Conservation (phyloP, 2,888 invertebrate species). For the Sphaerophoria rueppellii region DNA sequence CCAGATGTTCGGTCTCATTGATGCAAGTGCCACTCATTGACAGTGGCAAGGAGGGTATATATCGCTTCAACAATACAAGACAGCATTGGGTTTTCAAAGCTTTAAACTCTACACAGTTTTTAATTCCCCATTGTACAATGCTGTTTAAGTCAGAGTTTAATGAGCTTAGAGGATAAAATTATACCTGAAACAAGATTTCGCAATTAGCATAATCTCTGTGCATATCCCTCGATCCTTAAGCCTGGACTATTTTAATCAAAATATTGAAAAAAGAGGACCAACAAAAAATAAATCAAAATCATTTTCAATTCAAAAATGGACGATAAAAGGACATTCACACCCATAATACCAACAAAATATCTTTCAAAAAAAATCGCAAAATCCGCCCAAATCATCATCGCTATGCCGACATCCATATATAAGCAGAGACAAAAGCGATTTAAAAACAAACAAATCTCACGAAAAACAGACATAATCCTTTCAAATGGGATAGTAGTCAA, state of each 20-base stretch:
- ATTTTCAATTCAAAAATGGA: constrained; percentile 42
- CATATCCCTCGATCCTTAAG: constrained; percentile 1
- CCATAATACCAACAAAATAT: constrained; percentile 30
- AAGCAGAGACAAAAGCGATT: constrained; percentile 8
- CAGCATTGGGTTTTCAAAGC: too few species aligned
- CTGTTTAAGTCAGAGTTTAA: too few species aligned
- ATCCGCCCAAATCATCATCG: neutral
- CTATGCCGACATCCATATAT: neutral
- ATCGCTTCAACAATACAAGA: too few species aligned
- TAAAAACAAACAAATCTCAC: constrained; percentile 45
- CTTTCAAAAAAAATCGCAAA: neutral
- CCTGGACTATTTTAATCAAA: constrained; percentile 41
- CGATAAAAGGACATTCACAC: neutral
- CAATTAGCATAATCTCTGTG: constrained; percentile 31
- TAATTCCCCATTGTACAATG: too few species aligned
- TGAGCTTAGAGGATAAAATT: neutral
- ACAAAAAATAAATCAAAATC: neutral
- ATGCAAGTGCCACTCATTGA: too few species aligned
- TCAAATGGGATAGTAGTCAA: constrained; percentile 54
- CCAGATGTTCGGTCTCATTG: too few species aligned
- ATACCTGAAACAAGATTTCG: neutral
- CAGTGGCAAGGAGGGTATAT: too few species aligned
- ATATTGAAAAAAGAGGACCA: neutral
- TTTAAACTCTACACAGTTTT: too few species aligned
- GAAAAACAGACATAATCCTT: constrained; percentile 56